Conservation (phyloP, 2,797 vertebrate genomes). For the Sebastolobus altivelis region DNA sequence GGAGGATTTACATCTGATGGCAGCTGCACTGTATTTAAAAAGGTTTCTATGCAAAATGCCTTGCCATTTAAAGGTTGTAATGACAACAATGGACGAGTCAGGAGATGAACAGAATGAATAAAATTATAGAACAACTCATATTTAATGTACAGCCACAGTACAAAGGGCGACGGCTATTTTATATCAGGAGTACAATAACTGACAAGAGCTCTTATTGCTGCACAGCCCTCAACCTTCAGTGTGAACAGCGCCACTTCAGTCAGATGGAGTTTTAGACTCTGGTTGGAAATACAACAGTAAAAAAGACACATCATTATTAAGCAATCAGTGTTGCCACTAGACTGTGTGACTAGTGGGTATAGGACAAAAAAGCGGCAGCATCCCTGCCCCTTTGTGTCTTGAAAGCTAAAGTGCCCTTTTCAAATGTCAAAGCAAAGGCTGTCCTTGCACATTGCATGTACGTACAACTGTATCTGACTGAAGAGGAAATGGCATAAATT, state of each 20-base stretch:
- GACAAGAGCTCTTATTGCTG: constrained; percentile 34
- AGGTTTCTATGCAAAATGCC: not conserved
- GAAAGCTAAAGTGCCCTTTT: constrained; percentile 33
- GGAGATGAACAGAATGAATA: constrained; percentile 21
- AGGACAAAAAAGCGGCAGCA: constrained; percentile 3
- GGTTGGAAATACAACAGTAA: constrained; percentile 17
- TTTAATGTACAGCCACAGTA: not conserved
- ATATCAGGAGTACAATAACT: constrained; percentile 36
- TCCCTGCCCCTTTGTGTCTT: not conserved
- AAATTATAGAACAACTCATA: constrained; percentile 15
- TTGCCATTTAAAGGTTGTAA: not conserved
- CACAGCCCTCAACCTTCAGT: constrained; percentile 46
- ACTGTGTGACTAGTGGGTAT: not conserved
- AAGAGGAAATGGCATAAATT: not conserved
- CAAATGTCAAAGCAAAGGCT: constrained; percentile 43
- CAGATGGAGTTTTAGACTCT: constrained; percentile 11
- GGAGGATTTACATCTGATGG: not conserved
- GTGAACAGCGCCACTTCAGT: constrained; percentile 50
- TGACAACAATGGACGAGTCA: not conserved
- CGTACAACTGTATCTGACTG: not conserved
- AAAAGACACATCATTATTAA: constrained; percentile 11
- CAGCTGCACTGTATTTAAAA: not conserved
- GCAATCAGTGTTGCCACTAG: constrained; percentile 8
- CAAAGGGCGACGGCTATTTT: constrained; percentile 25
- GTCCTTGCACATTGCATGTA: not conserved